Evolutionary conservation across 2,797 vertebrate species (phyloP).

Genomic region (Melanotaenia maccullochi): DNA sequence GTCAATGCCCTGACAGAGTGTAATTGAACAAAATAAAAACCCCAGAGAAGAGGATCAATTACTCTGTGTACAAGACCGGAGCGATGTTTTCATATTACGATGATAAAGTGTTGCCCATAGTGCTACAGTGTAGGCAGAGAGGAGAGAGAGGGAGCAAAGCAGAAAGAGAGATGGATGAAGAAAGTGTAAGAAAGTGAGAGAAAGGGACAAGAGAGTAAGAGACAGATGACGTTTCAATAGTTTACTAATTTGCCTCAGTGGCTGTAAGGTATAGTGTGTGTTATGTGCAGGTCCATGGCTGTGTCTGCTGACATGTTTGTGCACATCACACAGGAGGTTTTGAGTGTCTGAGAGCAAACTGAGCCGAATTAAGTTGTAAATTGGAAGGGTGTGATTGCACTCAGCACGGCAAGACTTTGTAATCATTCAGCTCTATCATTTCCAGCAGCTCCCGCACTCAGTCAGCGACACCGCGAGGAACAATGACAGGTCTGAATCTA

Average conservation of each 20-base stretch:
- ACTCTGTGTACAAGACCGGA: slow-evolving; percentile 49
- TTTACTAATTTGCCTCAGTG: slow-evolving; percentile 39
- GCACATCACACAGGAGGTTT: slow-evolving; percentile 19
- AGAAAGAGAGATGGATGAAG: slow-evolving; percentile 23
- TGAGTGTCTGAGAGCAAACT: slow-evolving; percentile 30
- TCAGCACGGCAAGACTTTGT: slow-evolving; percentile 34
- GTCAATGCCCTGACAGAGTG: slow-evolving; percentile 48
- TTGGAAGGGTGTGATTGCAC: slow-evolving; percentile 54
- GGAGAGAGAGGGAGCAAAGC: slow-evolving; percentile 6
- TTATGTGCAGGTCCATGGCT: slow-evolving; percentile 9
- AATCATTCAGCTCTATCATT: slow-evolving; percentile 57
- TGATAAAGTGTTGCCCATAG: slow-evolving; percentile 59
- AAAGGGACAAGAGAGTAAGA: slow-evolving; percentile 28
- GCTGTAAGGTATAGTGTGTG: background rate
- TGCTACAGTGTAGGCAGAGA: slow-evolving; percentile 14
- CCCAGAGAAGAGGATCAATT: slow-evolving; percentile 60
- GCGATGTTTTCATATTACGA: slow-evolving; percentile 65
- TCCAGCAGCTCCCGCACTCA: slow-evolving; percentile 9
- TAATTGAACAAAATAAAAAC: slow-evolving; percentile 65
- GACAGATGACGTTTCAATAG: slow-evolving; percentile 45
- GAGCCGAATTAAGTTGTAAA: slow-evolving; percentile 67
- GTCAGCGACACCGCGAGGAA: slow-evolving; percentile 12
- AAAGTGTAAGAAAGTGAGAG: background rate
- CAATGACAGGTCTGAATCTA: slow-evolving; percentile 36
- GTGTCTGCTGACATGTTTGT: slow-evolving; percentile 3